Evolutionary conservation across 1,140 invertebrate species (phyloP), one percentile per base, ranked within the genome.

Genomic region (Procambarus clarkii): DNA sequence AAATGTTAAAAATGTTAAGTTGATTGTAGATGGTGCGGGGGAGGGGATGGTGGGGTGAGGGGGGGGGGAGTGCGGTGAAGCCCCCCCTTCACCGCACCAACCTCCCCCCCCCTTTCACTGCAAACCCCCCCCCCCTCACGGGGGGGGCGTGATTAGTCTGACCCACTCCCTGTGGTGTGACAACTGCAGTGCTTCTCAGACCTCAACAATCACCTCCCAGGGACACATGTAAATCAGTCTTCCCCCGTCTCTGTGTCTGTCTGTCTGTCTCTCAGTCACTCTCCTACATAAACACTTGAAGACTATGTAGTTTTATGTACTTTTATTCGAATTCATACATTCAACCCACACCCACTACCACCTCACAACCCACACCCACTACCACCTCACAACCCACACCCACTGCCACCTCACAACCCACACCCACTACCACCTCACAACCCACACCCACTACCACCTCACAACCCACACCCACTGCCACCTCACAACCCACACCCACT

Each of bases 161-260:
- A 13, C 11, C 11, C 5, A 13, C 54, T 58, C 5, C 11, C 54
- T 58, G 54, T 58, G 54, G 13, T 58, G 13, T 58, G 54, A 13
- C 4, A 58, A 58, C 11, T 58, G 54, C 54, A 54, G 8, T 54
- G 18, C 69, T 54, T 48, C 34, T n/a, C n/a, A n/a, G n/a, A n/a
- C n/a, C n/a, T n/a, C n/a, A n/a, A n/a, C n/a, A n/a, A n/a, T n/a
- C n/a, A n/a, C n/a, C n/a, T n/a, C n/a, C n/a, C n/a, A n/a, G n/a
- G n/a, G n/a, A n/a, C n/a, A n/a, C n/a, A n/a, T n/a, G n/a, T n/a
- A n/a, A n/a, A 54, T 48, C 46, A 50, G 64, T 46, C 84, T 77
- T 69, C 64, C 76, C 60, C 88, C 44, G 9, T 64, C 79, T 81
- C 64, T 48, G 45, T 86, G 80, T 81, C 87, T 89, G 86, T 79